Base-by-base conservation (phyloP, 2,888 invertebrate genomes). In the Eurytoma adleriae region DNA sequence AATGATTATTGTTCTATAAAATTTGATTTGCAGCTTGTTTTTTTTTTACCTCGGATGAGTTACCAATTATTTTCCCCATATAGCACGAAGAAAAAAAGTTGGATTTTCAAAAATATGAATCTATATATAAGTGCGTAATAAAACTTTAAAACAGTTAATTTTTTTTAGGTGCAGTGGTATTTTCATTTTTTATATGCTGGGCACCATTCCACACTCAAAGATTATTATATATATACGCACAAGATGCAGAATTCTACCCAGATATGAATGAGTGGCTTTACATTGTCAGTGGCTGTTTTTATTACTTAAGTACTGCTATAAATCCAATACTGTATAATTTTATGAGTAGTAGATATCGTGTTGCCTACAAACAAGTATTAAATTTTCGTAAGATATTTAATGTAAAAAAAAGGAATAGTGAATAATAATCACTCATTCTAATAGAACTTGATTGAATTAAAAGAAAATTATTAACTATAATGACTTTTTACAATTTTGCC, bases 161-260 rank as follows among this genome's bases (percentile, higher is more conserved):
- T 59, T 76, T 92, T 93, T 16, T 92, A 98, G 98, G 96, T 84
- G 97, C 97, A 2, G 98, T 98, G 27, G 98, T 98, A 74, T 93
- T 98, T 10, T 96, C 96, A 52, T 98, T 98, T 92, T 98, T 98
- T 92, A 92, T 97, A 14, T 98, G 98, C 91, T 98, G 98, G 98
- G 97, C 97, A 0, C 98, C 98, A 48, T 98, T 98, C 92, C 98
- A 98, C 92, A 94, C 96, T 82, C 98, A 98, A 91, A 92, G 98
- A 7, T 92, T 98, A 74, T 94, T 97, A 90, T 96, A 95, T 89
- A 93, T 96, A 85, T 95, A 97, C 90, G 95, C 94, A 48, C 92
- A 92, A 82, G 90, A 93, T 27, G 90, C 91, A 0, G 92, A 94
- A 87, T 95, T 94, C 90, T 93, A 93, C 89, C 91, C 93, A 77